These are phyloP conservation scores for Zaprionus tsacasi DNA, from an alignment of 1,140 invertebrate genomes.

Conservation along the genomic window DNA sequence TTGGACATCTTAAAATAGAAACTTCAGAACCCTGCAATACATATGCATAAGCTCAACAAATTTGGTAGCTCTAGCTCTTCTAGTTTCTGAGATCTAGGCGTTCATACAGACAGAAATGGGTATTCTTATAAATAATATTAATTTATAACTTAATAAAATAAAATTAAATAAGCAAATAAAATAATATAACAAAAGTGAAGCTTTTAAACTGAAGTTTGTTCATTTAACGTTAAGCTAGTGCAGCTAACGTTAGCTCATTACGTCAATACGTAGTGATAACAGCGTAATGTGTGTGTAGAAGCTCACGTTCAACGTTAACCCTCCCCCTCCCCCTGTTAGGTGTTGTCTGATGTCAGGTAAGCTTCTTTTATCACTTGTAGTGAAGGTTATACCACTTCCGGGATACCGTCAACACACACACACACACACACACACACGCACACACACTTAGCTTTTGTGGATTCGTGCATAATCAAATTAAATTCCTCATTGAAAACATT, in stretches of 20 bases:
- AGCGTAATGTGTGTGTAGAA: background rate
- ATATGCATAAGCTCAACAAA: too few relatives aligned
- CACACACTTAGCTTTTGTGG: background rate
- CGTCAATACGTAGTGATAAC: background rate
- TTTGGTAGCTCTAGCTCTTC: too few relatives aligned
- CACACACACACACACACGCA: conserved; percentile 18
- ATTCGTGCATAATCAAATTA: conserved; percentile 75
- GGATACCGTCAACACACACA: background rate
- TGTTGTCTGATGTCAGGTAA: conserved; percentile 68
- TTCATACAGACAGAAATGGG: too few relatives aligned
- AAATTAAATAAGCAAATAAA: background rate
- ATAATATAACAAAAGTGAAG: background rate
- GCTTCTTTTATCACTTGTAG: conserved; percentile 43
- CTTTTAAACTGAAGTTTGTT: background rate
- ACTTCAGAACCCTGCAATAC: too few relatives aligned
- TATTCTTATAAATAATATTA: background rate
- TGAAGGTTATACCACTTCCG: background rate
- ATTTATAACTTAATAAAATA: background rate
- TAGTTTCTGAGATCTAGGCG: too few relatives aligned
- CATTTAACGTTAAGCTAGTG: background rate
- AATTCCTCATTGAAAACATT: conserved; percentile 82
- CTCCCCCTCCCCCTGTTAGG: conserved; percentile 33
- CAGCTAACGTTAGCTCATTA: background rate
- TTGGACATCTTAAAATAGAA: too few relatives aligned
- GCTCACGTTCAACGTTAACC: conserved; percentile 41